phyloP scores from a whole-genome alignment of 1,140 invertebrate species.

The Helicoverpa armigera region DNA sequence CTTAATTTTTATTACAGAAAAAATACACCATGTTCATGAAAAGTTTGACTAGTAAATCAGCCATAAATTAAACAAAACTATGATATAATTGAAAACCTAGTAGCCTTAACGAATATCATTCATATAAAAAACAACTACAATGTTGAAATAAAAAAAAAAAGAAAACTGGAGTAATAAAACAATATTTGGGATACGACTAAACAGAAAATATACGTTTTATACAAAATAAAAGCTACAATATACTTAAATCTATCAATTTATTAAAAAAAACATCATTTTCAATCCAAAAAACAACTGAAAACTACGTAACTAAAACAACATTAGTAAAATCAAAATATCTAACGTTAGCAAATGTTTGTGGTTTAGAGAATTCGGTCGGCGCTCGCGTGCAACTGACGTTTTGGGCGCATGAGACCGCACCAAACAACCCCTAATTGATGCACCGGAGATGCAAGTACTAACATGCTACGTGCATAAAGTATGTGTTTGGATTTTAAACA shows the following conservation, averaged over 20 bases:
- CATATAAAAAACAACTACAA: too few relatives aligned
- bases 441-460: slow-evolving; percentile 25
- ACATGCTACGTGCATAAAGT: background rate
- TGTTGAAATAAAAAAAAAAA: too few relatives aligned
- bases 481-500: background rate
- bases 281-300: background rate
- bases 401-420: slow-evolving; percentile 38
- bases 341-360: slow-evolving; percentile 38
- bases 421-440: slow-evolving; percentile 49
- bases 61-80: too few relatives aligned
- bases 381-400: slow-evolving; percentile 42
- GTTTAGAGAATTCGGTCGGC: slow-evolving; percentile 40
- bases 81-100: too few relatives aligned
- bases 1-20: background rate
- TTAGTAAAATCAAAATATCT: slow-evolving; percentile 38
- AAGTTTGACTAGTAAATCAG: too few relatives aligned
- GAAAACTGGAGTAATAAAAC: too few relatives aligned
- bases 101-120: too few relatives aligned
- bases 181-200: too few relatives aligned
- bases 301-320: slow-evolving; percentile 16
- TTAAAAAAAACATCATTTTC: too few relatives aligned
- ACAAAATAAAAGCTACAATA: too few relatives aligned
- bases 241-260: too few relatives aligned
- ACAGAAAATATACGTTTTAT: too few relatives aligned
- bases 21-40: background rate